Percentiles rank a stretch among this genome's conserved stretches.
Conservation (phyloP, 2,888 invertebrate species). For the Villa cingulata region DNA sequence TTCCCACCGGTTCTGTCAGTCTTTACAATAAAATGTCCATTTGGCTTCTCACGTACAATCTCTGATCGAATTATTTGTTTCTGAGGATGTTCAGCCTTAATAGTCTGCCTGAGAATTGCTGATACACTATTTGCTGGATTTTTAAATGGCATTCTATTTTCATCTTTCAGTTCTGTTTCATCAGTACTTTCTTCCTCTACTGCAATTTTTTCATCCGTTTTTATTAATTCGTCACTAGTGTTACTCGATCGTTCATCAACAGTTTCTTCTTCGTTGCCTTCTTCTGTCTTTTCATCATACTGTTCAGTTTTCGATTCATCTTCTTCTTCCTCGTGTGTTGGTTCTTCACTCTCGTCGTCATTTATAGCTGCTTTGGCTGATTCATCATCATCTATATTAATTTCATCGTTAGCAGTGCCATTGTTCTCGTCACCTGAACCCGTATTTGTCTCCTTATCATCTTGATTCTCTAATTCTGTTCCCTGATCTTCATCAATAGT, state of each 20-base stretch:
- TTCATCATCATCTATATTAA: no score
- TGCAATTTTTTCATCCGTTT: background rate
- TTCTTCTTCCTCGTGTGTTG: no score
- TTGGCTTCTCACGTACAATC: constrained; percentile 4
- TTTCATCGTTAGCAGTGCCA: no score
- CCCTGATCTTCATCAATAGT: no score
- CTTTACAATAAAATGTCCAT: constrained; percentile 4
- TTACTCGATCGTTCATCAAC: background rate
- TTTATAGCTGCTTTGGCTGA: no score
- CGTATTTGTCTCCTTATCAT: no score
- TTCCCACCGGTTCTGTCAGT: background rate
- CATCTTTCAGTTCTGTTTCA: background rate
- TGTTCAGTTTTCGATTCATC: no score
- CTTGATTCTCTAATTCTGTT: no score
- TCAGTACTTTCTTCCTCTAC: background rate
- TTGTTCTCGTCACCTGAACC: no score
- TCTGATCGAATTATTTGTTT: background rate
- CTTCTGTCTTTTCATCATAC: no score
- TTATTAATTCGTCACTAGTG: background rate
- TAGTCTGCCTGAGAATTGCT: background rate
- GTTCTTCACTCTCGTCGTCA: no score
- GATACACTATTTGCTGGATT: background rate
- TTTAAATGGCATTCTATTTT: no score
- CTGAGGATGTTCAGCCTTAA: background rate
- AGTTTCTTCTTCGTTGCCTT: background rate